A percentile compares a stretch with the other conserved stretches of the same genome.
phyloP scores from a whole-genome alignment of 2,888 invertebrate species.

The Aphodius sticticus region DNA sequence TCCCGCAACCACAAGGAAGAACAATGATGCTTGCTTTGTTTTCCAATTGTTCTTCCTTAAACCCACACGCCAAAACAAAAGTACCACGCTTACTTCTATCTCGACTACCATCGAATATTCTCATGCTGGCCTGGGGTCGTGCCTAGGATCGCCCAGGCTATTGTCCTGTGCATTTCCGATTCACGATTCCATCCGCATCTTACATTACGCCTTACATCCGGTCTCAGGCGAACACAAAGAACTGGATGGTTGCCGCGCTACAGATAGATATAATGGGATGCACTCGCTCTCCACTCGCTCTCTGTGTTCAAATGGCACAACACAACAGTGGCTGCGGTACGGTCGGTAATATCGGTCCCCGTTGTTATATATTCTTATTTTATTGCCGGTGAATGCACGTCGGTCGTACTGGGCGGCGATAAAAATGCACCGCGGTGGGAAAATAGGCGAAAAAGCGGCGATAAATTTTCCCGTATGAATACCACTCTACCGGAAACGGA shows the following conservation, averaged over 20 bases:
- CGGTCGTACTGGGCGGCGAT: not conserved
- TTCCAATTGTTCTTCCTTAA: no score
- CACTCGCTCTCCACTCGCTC: not conserved
- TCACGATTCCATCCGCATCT: not conserved
- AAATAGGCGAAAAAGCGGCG: not conserved
- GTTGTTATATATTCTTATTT: not conserved
- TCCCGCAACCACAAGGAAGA: no score
- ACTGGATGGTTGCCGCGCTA: not conserved
- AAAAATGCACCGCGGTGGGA: not conserved
- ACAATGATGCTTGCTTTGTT: no score
- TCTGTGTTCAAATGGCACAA: not conserved
- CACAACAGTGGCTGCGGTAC: not conserved
- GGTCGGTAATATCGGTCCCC: not conserved
- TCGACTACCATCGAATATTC: not conserved
- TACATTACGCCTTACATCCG: conserved; percentile 5
- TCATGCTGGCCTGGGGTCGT: not conserved
- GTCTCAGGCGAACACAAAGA: conserved; percentile 9
- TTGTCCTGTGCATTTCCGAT: not conserved
- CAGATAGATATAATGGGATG: not conserved
- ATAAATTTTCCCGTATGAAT: not conserved
- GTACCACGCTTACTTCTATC: not conserved
- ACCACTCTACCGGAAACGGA: not conserved
- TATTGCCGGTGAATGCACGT: not conserved
- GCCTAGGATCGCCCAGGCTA: not conserved
- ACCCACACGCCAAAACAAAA: no score